Percentiles rank a stretch among this genome's conserved stretches.
These are phyloP conservation scores for Callionymus lyra DNA, from an alignment of 2,113 vertebrate genomes.

Conservation along the genomic window DNA sequence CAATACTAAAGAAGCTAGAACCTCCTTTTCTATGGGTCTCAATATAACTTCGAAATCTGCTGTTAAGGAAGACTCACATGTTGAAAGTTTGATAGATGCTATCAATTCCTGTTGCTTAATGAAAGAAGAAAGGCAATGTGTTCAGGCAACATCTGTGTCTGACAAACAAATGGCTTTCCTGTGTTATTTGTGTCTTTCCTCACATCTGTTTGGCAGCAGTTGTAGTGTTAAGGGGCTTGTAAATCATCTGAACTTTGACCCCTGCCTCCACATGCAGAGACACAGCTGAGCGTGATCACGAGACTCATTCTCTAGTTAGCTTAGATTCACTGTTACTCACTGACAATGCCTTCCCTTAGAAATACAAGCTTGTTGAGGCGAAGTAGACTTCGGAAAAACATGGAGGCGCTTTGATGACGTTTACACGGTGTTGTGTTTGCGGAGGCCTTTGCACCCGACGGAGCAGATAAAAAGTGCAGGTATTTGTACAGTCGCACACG, in stretches of 20 bases:
- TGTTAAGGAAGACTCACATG: not conserved
- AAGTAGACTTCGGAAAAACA: not conserved
- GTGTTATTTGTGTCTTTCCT: no score
- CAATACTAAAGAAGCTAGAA: not conserved
- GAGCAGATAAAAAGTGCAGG: conserved; percentile 41
- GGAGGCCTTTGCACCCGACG: conserved; percentile 56
- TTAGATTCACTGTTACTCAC: no score
- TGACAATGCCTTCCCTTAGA: conserved; percentile 3
- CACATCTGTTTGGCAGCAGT: conserved; percentile 10
- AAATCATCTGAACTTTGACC: conserved; percentile 23
- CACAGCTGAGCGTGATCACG: conserved; percentile 16
- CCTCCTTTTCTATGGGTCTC: not conserved
- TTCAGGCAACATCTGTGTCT: no score
- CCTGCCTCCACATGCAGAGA: not conserved
- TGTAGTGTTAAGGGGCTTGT: not conserved
- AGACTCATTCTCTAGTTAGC: no score
- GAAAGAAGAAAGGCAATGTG: no score
- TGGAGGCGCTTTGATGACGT: conserved; percentile 1
- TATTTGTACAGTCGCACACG: not conserved
- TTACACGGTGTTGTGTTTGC: conserved; percentile 21
- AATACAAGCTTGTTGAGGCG: not conserved
- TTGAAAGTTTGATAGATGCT: not conserved
- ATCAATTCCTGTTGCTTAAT: no score
- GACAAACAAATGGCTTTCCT: no score
- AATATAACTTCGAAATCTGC: not conserved